phyloP scores from a whole-genome alignment of 2,113 vertebrate genomes.

The Tachycineta bicolor region DNA sequence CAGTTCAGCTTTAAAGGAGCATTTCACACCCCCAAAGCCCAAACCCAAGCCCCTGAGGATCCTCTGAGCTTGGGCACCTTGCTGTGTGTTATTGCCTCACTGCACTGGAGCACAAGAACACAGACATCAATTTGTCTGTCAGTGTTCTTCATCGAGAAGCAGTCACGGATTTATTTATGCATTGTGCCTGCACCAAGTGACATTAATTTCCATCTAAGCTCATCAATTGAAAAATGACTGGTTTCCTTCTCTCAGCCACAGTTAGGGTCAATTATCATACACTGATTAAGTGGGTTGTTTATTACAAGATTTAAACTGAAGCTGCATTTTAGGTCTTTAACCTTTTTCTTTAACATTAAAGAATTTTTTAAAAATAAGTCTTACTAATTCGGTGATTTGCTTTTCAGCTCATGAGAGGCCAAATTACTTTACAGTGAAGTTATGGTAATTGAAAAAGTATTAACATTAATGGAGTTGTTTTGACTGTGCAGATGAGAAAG shows the following conservation, averaged over 20 bases:
- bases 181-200: not conserved
- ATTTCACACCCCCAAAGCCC: not conserved
- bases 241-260: constrained; percentile 5
- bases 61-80: not conserved
- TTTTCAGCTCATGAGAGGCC: not conserved
- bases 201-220: constrained; percentile 1
- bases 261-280: not conserved
- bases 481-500: not conserved
- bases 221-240: constrained; percentile 19
- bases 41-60: not conserved
- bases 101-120: not conserved
- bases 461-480: not conserved
- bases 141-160: not conserved
- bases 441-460: not conserved
- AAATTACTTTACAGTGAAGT: not conserved
- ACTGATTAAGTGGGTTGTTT: constrained; percentile 20
- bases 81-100: not conserved
- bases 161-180: not conserved
- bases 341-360: not conserved
- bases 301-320: not conserved
- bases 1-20: not conserved
- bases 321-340: not conserved
- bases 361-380: not conserved
- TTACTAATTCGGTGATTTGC: not conserved
- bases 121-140: not conserved